phyloP scores from a whole-genome alignment of 1,140 invertebrate species.

The Ceratoteleas bidentatus region DNA sequence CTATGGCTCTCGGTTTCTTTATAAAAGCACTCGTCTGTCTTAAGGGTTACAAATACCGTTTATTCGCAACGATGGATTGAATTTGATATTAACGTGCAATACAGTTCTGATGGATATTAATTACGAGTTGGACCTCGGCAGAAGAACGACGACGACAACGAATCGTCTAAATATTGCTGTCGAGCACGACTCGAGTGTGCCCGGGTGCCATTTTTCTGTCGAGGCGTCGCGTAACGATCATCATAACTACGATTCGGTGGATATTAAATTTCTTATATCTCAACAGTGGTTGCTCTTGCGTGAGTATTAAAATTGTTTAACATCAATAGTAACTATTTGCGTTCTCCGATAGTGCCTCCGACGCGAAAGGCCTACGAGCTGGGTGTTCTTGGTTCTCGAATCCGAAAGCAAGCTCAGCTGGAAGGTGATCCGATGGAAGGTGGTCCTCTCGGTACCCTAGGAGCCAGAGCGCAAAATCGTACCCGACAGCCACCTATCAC shows the following conservation, averaged over 20 bases:
- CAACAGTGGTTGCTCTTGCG: slow-evolving; percentile 55
- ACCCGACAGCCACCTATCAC: slow-evolving; percentile 67
- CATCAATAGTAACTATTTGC: slow-evolving; percentile 62
- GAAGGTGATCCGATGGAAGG: neutral
- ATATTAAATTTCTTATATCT: slow-evolving; percentile 58
- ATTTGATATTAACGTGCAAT: slow-evolving; percentile 60
- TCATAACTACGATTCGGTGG: slow-evolving; percentile 51
- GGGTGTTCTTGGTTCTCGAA: neutral
- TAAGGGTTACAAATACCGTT: slow-evolving; percentile 48
- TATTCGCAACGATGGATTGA: slow-evolving; percentile 54
- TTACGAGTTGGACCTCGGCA: slow-evolving; percentile 44
- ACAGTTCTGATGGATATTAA: slow-evolving; percentile 54
- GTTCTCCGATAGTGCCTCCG: slow-evolving; percentile 49
- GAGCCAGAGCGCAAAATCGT: slow-evolving; percentile 66
- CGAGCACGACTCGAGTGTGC: too few relatives aligned
- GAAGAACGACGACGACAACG: slow-evolving; percentile 21
- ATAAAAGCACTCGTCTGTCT: slow-evolving; percentile 54
- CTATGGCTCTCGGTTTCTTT: slow-evolving; percentile 51
- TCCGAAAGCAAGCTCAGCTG: slow-evolving; percentile 37
- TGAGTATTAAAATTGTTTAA: slow-evolving; percentile 61
- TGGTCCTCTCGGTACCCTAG: slow-evolving; percentile 43
- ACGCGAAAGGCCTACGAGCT: slow-evolving; percentile 32
- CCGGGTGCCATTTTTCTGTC: slow-evolving; percentile 37
- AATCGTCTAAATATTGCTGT: neutral
- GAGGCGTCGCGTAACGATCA: slow-evolving; percentile 38